Percentiles rank a stretch among this genome's conserved stretches.
Evolutionary conservation across 2,797 vertebrate species (phyloP).

Genomic region (Enteromius argenteus): DNA sequence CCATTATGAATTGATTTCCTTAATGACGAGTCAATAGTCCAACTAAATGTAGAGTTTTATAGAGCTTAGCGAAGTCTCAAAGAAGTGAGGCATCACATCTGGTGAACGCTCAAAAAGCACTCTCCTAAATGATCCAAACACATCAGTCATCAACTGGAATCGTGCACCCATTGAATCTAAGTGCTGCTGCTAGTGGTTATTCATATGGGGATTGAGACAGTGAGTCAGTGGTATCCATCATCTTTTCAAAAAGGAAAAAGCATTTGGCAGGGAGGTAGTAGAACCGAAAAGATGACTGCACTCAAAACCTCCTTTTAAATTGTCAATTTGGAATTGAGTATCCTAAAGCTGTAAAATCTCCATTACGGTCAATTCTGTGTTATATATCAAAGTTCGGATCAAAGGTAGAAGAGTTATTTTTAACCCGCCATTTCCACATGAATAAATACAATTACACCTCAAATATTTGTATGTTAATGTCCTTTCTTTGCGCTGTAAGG

Average conservation of each 20-base stretch:
- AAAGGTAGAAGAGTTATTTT: constrained; percentile 35
- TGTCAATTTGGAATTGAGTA: constrained; percentile 55
- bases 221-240: constrained; percentile 57
- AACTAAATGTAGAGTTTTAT: constrained; percentile 22
- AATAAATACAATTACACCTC: constrained; percentile 47
- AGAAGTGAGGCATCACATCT: constrained; percentile 12
- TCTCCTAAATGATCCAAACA: constrained; percentile 59
- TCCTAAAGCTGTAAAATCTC: constrained; percentile 24
- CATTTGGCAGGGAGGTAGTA: constrained; percentile 37
- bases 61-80: constrained; percentile 3
- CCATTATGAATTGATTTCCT: constrained; percentile 62
- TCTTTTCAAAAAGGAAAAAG: constrained; percentile 57
- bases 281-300: constrained; percentile 38
- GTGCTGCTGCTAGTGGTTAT: constrained; percentile 59
- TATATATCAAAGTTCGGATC: constrained; percentile 42
- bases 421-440: constrained; percentile 40
- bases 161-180: constrained; percentile 56
- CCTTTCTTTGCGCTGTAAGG: constrained; percentile 15
- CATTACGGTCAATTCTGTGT: constrained; percentile 30
- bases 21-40: constrained; percentile 52
- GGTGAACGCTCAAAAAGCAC: constrained; percentile 55
- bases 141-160: constrained; percentile 56
- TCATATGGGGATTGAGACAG: constrained; percentile 56
- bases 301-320: constrained; percentile 52
- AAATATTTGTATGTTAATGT: constrained; percentile 28